Conservation (phyloP, 2,113 vertebrate genomes). For the Coptodon bakossiorum region DNA sequence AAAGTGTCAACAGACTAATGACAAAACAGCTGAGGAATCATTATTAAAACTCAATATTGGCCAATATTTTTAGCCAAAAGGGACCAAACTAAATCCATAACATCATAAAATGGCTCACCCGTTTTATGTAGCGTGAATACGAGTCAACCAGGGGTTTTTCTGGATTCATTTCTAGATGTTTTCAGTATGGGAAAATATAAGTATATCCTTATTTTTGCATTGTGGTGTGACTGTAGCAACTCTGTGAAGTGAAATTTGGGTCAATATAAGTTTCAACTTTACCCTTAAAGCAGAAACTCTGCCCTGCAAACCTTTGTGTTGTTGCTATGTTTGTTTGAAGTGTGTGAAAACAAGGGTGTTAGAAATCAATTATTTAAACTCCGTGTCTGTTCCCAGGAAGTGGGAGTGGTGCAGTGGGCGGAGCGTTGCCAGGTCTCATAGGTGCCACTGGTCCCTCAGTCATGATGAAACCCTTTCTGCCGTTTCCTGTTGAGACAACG, state of each 20-base stretch:
- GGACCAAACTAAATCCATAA: neutral
- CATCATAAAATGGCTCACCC: neutral
- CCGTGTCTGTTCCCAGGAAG: slow-evolving; percentile 66
- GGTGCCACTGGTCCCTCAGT: slow-evolving; percentile 70
- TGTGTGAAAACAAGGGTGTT: neutral
- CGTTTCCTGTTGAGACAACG: slow-evolving; percentile 85
- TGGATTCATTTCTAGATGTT: neutral
- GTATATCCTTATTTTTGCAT: neutral
- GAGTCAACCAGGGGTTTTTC: accelerated
- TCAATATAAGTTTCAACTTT: neutral
- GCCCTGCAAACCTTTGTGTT: neutral
- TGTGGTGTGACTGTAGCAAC: neutral
- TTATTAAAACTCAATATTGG: neutral
- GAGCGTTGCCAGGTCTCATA: slow-evolving; percentile 77
- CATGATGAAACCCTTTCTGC: slow-evolving; percentile 92
- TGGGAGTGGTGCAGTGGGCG: slow-evolving; percentile 30
- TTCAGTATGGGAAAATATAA: neutral
- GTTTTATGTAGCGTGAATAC: neutral
- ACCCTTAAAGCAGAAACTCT: neutral
- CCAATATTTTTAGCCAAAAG: neutral
- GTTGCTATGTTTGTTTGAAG: neutral
- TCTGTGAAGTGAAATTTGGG: neutral
- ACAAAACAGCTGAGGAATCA: neutral
- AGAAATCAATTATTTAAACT: neutral
- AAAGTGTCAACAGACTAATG: neutral